A percentile compares a stretch with the other conserved stretches of the same genome.
Conservation (phyloP, 2,113 vertebrate species). For the Takifugu flavidus region DNA sequence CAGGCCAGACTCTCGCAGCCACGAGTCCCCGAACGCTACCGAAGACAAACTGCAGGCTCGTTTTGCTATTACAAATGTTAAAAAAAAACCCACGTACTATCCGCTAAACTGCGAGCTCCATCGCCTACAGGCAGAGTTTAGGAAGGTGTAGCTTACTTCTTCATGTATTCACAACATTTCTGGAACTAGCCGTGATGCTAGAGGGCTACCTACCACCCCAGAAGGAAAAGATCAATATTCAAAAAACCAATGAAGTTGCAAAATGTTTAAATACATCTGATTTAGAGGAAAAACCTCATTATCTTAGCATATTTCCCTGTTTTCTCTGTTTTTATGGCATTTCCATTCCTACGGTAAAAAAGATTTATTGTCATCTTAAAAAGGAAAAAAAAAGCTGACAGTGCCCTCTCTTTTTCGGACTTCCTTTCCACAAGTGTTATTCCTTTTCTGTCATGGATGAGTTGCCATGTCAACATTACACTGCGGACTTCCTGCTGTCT, state of each 20-base stretch:
- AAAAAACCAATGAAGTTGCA: too few relatives aligned
- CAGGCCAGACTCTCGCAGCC: slow-evolving; percentile 38
- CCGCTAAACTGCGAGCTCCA: neutral
- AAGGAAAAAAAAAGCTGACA: slow-evolving; percentile 9
- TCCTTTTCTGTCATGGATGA: slow-evolving; percentile 60
- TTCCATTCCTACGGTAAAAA: slow-evolving; percentile 24
- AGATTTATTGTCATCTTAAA: slow-evolving; percentile 36
- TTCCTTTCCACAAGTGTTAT: slow-evolving; percentile 59
- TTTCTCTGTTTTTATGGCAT: slow-evolving; percentile 15
- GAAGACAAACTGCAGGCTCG: slow-evolving; percentile 58
- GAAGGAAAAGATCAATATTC: too few relatives aligned
- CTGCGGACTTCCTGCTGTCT: slow-evolving; percentile 51
- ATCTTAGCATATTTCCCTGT: neutral
- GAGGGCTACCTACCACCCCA: too few relatives aligned
- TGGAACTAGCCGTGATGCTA: too few relatives aligned
- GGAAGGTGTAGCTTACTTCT: too few relatives aligned
- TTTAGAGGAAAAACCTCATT: too few relatives aligned
- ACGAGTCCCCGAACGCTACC: slow-evolving; percentile 35
- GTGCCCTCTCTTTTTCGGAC: slow-evolving; percentile 29
- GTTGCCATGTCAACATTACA: slow-evolving; percentile 60
- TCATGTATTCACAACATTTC: too few relatives aligned
- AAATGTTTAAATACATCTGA: too few relatives aligned
- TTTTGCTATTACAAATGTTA: slow-evolving; percentile 60
- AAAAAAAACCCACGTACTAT: too few relatives aligned
- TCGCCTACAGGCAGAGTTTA: too few relatives aligned